Base-by-base conservation (phyloP, 35 echinoderm and acorn worm genomes). In the Eucidaris tribuloides region DNA sequence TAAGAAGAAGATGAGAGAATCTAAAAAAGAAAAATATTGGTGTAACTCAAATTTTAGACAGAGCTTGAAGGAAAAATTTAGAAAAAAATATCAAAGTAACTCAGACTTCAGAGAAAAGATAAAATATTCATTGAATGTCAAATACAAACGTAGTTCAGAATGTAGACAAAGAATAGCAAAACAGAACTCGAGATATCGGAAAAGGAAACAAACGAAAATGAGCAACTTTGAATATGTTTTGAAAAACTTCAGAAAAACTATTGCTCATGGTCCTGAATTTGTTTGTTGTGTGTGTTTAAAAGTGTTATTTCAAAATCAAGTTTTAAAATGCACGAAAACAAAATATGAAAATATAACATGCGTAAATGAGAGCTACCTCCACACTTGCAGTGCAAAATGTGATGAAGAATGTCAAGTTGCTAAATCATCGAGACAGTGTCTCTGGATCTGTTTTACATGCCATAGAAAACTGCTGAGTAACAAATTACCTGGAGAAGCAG, bases 241-340 rank as follows among this genome's bases (percentile, higher is more conserved):
- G n/a, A 52, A 52, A 52, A 52, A 52, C 9, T n/a, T n/a, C n/a
- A 52, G n/a, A 9, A n/a, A 9, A 52, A n/a, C 33, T 57, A 86
- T 77, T 58, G 76, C 68, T 15, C 28, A 58, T 77, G 84, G 84
- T 14, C 84, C 84, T 78, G 84, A 86, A 60, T 86, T 77, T 86
- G 70, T 86, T 7, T 86, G 84, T 50, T 52, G 23, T 59, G 83
- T 85, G 33, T 85, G 83, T 55, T 37, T 76, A 35, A 85, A 85
- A 42, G n/a, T 85, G 4, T 52, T 85, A 11, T 85, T 85, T 58
- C 29, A 37, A 57, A 77, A 85, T 22, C 83, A 85, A 50, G 83
- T 85, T 36, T 2, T 76, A 30, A 77, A 76, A 42, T 85, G 83
- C 27, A 85, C 33, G 23, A 68, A 50, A 76, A 22, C 20, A 22